phyloP scores from a whole-genome alignment of 2,797 vertebrate species.

The Tragelaphus oryx region DNA sequence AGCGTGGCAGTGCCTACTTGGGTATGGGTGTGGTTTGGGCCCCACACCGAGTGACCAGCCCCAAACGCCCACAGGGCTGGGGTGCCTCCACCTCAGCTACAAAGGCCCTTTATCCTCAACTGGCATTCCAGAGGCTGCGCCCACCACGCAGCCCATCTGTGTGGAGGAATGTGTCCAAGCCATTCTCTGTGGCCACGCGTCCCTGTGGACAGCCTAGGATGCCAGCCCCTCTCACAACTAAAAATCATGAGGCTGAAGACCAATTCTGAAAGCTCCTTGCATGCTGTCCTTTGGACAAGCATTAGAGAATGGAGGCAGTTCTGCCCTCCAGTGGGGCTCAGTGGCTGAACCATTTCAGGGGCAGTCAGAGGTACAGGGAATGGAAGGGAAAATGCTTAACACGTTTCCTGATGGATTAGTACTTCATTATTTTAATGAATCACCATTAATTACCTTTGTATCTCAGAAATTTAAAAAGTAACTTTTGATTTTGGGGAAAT shows the following conservation, averaged over 20 bases:
- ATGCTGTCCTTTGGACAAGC: no score
- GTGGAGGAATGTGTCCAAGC: not conserved
- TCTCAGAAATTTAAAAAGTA: not conserved
- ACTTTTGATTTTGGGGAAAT: not conserved
- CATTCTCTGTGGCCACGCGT: not conserved
- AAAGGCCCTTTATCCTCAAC: not conserved
- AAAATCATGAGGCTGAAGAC: not conserved
- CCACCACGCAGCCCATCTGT: not conserved
- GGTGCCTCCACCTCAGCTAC: not conserved
- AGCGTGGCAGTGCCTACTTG: no score
- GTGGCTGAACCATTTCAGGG: rapidly evolving
- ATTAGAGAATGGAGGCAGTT: not conserved
- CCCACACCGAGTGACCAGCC: no score
- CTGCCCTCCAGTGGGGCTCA: not conserved
- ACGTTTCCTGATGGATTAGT: not conserved
- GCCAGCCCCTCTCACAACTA: not conserved
- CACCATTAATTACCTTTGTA: not conserved
- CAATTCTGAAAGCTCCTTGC: not conserved
- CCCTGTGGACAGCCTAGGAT: not conserved
- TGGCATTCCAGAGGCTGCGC: not conserved
- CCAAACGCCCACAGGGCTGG: not conserved
- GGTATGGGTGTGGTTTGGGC: not conserved
- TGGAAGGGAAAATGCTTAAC: not conserved
- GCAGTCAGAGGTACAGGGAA: not conserved
- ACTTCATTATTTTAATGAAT: not conserved